Base-by-base conservation (phyloP, 2,888 invertebrate genomes). In the Plebejus melissa region DNA sequence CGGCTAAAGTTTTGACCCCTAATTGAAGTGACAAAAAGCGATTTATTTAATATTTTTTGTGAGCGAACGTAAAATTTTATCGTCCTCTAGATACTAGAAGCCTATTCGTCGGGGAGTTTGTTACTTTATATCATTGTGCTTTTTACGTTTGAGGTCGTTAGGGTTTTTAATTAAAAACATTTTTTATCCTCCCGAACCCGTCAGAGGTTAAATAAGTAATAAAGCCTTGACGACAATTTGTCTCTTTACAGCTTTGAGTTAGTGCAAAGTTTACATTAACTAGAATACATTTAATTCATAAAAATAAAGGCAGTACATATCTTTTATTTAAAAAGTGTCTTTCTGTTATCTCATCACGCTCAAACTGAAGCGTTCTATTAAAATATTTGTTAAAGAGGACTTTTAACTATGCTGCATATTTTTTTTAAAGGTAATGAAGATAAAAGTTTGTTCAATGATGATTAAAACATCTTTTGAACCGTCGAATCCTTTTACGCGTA, bases 61-160 rank as follows among this genome's bases (percentile, higher is more conserved):
- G 3, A 32, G 5, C 32, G 36, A 50, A 46, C 46, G n/a, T 11
- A 28, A 1, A 46, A 46, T 71, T 71, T 71, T 50, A 71, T 71
- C 11, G 28, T 22, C 46, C 71, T 71, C 72, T 41, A 13, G 54
- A 50, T 32, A 28, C 72, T 7, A 54, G 5, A 11, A 54, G 72
- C 13, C 50, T 32, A 32, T 72, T 50, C 72, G 50, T 71, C 50
- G 32, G 54, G 72, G 50, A 32, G 71, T 32, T 50, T 72, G 72
- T 54, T 54, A 50, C 50, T 41, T 71, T 54, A 72, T 72, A 54
- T 72, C 72, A 54, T 32, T 72, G 72, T 72, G 72, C 54, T 72
- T 72, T 50, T 32, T 32, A 72, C 72, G 72, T 72, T 54, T 50
- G 50, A 72, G 32, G 72, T 72, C 72, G 32, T 72, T 72, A 54